Percentiles rank a stretch among this genome's conserved stretches.
Conservation (phyloP, 2,888 invertebrate species). For the Agrotis clavis region DNA sequence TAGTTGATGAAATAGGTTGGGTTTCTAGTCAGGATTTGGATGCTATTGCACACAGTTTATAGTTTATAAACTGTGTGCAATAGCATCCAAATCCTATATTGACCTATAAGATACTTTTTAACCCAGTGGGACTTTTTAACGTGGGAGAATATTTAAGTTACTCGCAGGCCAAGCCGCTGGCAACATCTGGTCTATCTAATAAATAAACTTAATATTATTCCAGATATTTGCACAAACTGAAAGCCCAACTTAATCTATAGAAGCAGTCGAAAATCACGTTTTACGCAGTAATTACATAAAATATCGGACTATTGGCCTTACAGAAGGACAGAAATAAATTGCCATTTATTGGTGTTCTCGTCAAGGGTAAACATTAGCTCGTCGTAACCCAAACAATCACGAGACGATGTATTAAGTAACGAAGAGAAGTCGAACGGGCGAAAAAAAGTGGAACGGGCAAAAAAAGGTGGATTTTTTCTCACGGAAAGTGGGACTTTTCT, state of each 20-base stretch:
- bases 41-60: too few species aligned
- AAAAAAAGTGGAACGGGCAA: background rate
- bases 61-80: too few species aligned
- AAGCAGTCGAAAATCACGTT: conserved; percentile 32
- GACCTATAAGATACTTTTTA: too few species aligned
- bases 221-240: conserved; percentile 6
- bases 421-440: conserved; percentile 6
- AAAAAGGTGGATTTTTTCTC: conserved; percentile 7
- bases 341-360: conserved; percentile 44
- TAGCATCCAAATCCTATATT: too few species aligned
- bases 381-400: conserved; percentile 51
- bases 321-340: conserved; percentile 54
- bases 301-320: conserved; percentile 1
- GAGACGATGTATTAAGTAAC: conserved; percentile 29
- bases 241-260: conserved; percentile 4
- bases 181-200: too few species aligned
- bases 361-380: conserved; percentile 57
- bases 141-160: too few species aligned
- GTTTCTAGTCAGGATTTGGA: too few species aligned
- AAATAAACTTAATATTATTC: background rate
- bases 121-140: too few species aligned
- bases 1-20: too few species aligned
- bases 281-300: conserved; percentile 11
- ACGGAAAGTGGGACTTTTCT: conserved; percentile 13
- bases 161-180: too few species aligned